Evolutionary conservation across 2,113 vertebrate genomes (phyloP), one percentile per base, ranked within the genome.

Genomic region (Lichenostomus cassidix): DNA sequence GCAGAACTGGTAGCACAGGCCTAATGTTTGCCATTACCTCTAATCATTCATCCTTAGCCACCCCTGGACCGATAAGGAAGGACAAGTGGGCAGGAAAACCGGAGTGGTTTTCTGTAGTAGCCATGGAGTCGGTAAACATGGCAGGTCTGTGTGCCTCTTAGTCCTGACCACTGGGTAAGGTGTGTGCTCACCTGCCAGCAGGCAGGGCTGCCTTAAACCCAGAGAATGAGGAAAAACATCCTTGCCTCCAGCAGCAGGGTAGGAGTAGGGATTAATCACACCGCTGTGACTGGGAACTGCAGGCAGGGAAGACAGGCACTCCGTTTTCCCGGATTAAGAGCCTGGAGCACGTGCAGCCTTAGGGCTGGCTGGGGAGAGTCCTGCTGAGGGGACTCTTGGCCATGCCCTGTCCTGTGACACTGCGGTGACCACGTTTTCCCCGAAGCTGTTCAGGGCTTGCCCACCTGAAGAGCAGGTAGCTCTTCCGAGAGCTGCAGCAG

Each of bases 231-330:
- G 20, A 11, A 49, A 75, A 49, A 17, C 19, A 44, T 15, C 21
- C 13, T 44, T 50, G 28, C 62, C 81, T 76, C 7, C 22, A 41
- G 13, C 0, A 4, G 37, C 46, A 11, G 75, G 16, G 21, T 24
- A 31, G 28, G 11, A 15, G 53, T 76, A 67, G 58, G 58, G 50
- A 50, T 87, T 53, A 64, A 59, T 50, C 33, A 4, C 29, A 3
- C 12, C 3, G 2, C 22, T 2, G 2, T 7, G 46, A 28, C 15
- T 7, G 19, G 21, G 53, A 49, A 16, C 20, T 0, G 1, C 3
- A 2, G n/a, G 22, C 44, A 27, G 37, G 10, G 35, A 42, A 35
- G 4, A 28, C 12, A n/a, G 19, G 16, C 9, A 3, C 37, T 59
- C 16, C 0, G 0, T 37, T 67, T 55, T 20, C 39, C 44, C 0